Base-by-base conservation (phyloP, 2,888 invertebrate genomes). In the Galerucella pusilla region DNA sequence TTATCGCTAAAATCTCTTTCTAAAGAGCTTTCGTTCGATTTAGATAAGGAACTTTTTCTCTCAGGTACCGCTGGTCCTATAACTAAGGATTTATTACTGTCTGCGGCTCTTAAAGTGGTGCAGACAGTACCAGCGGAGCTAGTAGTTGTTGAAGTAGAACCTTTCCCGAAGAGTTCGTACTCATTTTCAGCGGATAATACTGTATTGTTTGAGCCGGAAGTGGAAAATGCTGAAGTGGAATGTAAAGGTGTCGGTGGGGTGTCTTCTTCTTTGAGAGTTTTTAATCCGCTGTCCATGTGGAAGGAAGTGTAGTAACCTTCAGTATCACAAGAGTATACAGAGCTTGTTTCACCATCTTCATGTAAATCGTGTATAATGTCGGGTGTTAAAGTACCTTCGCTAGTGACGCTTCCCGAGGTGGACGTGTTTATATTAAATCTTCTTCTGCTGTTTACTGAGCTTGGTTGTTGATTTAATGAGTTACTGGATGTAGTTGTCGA, bases 251-350 rank as follows among this genome's bases (percentile, higher is more conserved):
- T 93, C 78, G 92, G 91, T 0, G 93, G 93, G 78, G 93, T 90
- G 81, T 93, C 93, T 82, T 91, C 91, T 87, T 96, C 96, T 84
- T 94, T 93, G 14, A 96, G 88, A 0, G 96, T 95, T 85, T 95
- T 95, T 77, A 98, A 88, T 0, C 98, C 98, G 73, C 97, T 97
- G 87, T 98, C 98, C 91, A 96, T 94, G 87, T 98, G 97, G 90
- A 98, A 98, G 25, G 97, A 97, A 0, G 98, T 98, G 87, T 97
- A 98, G 87, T 98, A 98, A 9, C 98, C 98, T 88, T 98, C 98
- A 1, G 97, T 97, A 85, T 98, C 98, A 85, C 97, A 96, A 2
- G 97, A 97, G 87, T 97, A 97, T 75, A 96, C 95, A 0, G 97
- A 97, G 81, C 95, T 94, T 1, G 94, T 95, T 88, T 96, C 96